phyloP scores from a whole-genome alignment of 53 echinoderm and acorn worm genomes.

The Glandiceps talaboti region DNA sequence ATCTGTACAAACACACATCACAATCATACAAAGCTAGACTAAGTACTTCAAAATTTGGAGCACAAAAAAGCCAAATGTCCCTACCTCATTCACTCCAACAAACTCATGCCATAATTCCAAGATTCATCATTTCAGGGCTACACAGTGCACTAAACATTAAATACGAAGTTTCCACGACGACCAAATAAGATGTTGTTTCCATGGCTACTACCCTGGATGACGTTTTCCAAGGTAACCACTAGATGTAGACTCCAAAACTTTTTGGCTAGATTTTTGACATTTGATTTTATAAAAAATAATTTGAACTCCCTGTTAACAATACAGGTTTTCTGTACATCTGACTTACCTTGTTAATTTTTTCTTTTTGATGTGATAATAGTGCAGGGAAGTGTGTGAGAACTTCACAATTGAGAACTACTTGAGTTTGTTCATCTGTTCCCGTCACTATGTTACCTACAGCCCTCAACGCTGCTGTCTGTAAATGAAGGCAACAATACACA shows the following conservation, averaged over 20 bases:
- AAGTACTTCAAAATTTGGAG: too few species aligned
- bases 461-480: slow-evolving; percentile 82
- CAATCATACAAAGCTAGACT: too few species aligned
- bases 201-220: too few species aligned
- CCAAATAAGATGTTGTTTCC: too few species aligned
- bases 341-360: slow-evolving; percentile 93
- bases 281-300: too few species aligned
- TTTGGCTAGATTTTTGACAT: too few species aligned
- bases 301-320: not conserved
- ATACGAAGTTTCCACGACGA: too few species aligned
- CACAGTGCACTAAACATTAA: too few species aligned
- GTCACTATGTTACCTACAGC: slow-evolving; percentile 97
- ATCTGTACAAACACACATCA: not conserved
- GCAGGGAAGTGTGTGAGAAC: slow-evolving; percentile 76
- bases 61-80: too few species aligned
- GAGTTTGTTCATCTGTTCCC: slow-evolving; percentile 91
- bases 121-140: not conserved
- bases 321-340: not conserved
- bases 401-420: slow-evolving; percentile 57
- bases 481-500: not conserved
- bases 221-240: too few species aligned
- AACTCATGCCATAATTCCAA: not conserved
- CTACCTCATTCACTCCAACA: not conserved
- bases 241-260: too few species aligned
- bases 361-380: slow-evolving; percentile 79